Base-by-base conservation (phyloP, 2,888 invertebrate genomes). In the Sarcophaga caerulescens region DNA sequence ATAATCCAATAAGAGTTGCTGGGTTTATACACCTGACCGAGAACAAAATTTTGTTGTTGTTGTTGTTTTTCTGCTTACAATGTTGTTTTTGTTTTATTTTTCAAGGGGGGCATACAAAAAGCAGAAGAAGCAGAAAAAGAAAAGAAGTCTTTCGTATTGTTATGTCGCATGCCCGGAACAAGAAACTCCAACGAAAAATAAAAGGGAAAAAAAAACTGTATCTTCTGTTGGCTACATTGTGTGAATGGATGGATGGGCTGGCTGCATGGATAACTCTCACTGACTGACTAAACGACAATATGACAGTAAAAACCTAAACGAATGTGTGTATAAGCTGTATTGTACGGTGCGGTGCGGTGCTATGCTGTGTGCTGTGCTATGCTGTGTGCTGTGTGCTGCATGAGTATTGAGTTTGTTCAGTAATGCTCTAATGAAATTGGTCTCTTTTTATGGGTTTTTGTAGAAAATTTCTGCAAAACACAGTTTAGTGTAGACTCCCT, bases 401-500 rank as follows among this genome's bases (percentile, higher is more conserved):
- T 35, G 35, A 35, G 35, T 17, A 52, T 52, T 52, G 52, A 52
- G 81, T 62, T 68, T 70, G 79, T 84, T 78, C 81, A 81, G 84
- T 81, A 74, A 73, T 84, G 81, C 82, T 86, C 84, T 84, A 84
- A 84, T 84, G 84, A 80, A 84, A 80, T 84, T 80, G 84, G 74
- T 84, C 84, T 84, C 77, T 80, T 73, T 77, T 84, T 75, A 76
- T 87, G 80, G 85, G 86, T 77, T 85, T 85, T 79, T 88, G 88
- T 88, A 87, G 89, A 87, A 87, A 87, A 84, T 85, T 87, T 88
- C 89, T 90, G 89, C 89, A 90, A 89, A 90, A 89, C 89, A 89
- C 90, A 90, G 90, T 90, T 90, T 89, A 89, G 90, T 89, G 89
- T 90, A 90, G 90, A 90, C 90, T 90, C 88, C 89, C 89, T 89